phyloP scores from a whole-genome alignment of 1,140 invertebrate genomes.

The Ips typographus region DNA sequence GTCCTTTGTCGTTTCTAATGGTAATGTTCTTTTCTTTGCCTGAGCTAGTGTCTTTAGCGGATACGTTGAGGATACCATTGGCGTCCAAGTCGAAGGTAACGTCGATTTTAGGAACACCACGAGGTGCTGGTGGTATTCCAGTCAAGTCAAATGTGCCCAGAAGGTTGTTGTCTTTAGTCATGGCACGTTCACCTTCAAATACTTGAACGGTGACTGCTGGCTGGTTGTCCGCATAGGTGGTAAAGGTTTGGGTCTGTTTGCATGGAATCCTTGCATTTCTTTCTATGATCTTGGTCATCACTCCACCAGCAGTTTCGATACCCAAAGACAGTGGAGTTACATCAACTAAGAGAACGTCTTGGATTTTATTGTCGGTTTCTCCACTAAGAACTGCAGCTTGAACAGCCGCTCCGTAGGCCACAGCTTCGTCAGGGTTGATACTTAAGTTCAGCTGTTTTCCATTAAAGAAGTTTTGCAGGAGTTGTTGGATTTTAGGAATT shows the following conservation, averaged over 20 bases:
- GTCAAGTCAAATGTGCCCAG: slow-evolving; percentile 76
- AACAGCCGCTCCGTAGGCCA: slow-evolving; percentile 56
- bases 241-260: slow-evolving; percentile 56
- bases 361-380: slow-evolving; percentile 13
- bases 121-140: slow-evolving; percentile 59
- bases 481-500: slow-evolving; percentile 52
- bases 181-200: slow-evolving; percentile 56
- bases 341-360: slow-evolving; percentile 59
- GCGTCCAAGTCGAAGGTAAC: no score
- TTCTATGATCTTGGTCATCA: slow-evolving; percentile 9
- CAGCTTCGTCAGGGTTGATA: slow-evolving; percentile 45
- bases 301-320: slow-evolving; percentile 63
- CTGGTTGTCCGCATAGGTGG: slow-evolving; percentile 71
- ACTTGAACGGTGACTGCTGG: slow-evolving; percentile 64
- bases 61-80: slow-evolving; percentile 62
- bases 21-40: slow-evolving; percentile 66
- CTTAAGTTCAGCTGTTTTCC: slow-evolving; percentile 56
- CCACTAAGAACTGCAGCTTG: slow-evolving; percentile 47
- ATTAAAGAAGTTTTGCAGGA: slow-evolving; percentile 52
- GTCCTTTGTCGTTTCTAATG: slow-evolving; percentile 64
- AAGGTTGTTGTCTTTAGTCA: slow-evolving; percentile 77
- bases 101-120: slow-evolving; percentile 59
- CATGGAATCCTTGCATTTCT: no score
- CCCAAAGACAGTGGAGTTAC: slow-evolving; percentile 60
- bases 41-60: slow-evolving; percentile 58